A percentile compares a stretch with the other conserved stretches of the same genome.
These are phyloP conservation scores for Brassicogethes aeneus DNA, from an alignment of 2,888 invertebrate species.

Conservation along the genomic window DNA sequence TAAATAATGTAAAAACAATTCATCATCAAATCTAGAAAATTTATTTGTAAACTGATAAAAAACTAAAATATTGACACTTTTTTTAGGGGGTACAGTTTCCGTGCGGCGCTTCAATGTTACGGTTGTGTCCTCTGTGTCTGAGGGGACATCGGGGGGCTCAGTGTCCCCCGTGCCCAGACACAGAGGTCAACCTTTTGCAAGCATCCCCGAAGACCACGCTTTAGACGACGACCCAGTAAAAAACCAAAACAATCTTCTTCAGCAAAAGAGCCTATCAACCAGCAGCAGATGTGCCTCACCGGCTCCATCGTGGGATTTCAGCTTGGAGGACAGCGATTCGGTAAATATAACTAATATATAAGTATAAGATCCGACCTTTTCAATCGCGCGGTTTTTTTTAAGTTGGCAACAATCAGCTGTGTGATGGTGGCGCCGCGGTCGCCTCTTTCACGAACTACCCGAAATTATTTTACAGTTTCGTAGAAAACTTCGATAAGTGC, in stretches of 20 bases:
- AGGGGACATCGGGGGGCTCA: slow-evolving; percentile 23
- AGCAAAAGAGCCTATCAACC: slow-evolving; percentile 19
- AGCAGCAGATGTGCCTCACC: slow-evolving; percentile 35
- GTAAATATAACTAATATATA: slow-evolving; percentile 29
- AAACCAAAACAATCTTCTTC: slow-evolving; percentile 14
- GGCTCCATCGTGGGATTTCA: slow-evolving; percentile 40
- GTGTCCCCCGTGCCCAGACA: slow-evolving; percentile 36
- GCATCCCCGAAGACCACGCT: slow-evolving; percentile 42
- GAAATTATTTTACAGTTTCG: too few relatives aligned
- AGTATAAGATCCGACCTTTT: too few relatives aligned
- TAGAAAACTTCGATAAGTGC: too few relatives aligned
- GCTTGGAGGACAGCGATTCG: slow-evolving; percentile 33
- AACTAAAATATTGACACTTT: too few relatives aligned
- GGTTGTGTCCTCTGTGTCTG: slow-evolving; percentile 28
- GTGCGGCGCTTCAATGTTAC: slow-evolving; percentile 48
- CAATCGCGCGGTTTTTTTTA: too few relatives aligned
- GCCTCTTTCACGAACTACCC: too few relatives aligned
- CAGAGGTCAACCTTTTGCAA: slow-evolving; percentile 38
- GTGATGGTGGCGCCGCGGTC: too few relatives aligned
- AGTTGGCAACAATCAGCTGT: slow-evolving; percentile 26
- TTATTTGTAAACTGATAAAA: too few relatives aligned
- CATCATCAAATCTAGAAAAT: too few relatives aligned
- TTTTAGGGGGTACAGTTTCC: too few relatives aligned
- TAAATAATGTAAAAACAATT: too few relatives aligned
- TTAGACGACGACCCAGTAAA: slow-evolving; percentile 36